These are phyloP conservation scores for Progne subis DNA, from an alignment of 2,113 vertebrate genomes.

Conservation along the genomic window DNA sequence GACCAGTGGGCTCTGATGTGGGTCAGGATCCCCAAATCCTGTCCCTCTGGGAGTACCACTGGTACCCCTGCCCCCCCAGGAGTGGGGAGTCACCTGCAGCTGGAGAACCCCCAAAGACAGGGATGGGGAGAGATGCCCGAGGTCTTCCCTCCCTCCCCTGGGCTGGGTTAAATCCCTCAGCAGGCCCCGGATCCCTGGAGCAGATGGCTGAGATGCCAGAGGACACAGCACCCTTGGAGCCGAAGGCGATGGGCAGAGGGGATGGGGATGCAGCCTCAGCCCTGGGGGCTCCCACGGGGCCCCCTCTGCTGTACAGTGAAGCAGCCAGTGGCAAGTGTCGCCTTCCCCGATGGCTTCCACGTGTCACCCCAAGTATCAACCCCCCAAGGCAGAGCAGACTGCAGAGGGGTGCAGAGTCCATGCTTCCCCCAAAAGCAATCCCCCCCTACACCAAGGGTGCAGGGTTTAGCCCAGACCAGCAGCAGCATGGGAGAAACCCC, in stretches of 20 bases:
- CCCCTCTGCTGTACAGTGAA: neutral
- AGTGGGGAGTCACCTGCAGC: neutral
- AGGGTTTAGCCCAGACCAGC: neutral
- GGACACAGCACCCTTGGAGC: rapidly evolving
- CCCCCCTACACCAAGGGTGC: neutral
- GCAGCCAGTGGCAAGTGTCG: rapidly evolving
- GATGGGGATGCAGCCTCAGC: neutral
- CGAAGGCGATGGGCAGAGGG: rapidly evolving
- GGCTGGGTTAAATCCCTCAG: neutral
- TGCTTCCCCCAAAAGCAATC: rapidly evolving
- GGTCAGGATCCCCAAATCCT: neutral
- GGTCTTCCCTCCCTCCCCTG: neutral
- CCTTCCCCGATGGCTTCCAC: neutral
- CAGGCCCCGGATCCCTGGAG: neutral
- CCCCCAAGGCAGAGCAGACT: neutral
- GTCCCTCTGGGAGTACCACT: too few relatives aligned
- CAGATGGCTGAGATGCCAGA: neutral
- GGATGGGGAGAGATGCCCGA: neutral
- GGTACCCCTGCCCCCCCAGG: rapidly evolving
- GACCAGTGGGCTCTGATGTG: rapidly evolving
- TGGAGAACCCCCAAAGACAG: neutral
- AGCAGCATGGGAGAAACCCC: neutral
- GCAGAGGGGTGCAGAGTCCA: rapidly evolving
- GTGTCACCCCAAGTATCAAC: rapidly evolving
- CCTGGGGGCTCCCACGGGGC: rapidly evolving